A percentile compares a stretch with the other conserved stretches of the same genome.
phyloP scores from a whole-genome alignment of 2,888 invertebrate species.

The Xestia ashworthii region DNA sequence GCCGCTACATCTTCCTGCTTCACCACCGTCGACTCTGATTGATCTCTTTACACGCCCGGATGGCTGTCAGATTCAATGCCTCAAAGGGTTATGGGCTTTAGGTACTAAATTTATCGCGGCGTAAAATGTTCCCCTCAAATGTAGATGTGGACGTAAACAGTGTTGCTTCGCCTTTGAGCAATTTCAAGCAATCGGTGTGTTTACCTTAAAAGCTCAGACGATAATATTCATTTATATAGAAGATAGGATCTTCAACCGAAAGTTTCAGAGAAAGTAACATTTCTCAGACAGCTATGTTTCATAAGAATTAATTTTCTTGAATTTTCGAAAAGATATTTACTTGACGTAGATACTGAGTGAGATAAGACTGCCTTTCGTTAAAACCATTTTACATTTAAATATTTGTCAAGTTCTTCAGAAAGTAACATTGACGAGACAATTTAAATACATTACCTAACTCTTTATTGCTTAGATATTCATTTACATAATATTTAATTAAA shows the following conservation, averaged over 20 bases:
- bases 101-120: constrained; percentile 67
- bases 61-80: constrained; percentile 70
- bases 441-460: constrained; percentile 31
- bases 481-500: constrained; percentile 8
- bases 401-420: constrained; percentile 39
- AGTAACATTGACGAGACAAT: constrained; percentile 32
- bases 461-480: constrained; percentile 14
- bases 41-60: constrained; percentile 62
- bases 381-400: constrained; percentile 39
- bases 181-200: constrained; percentile 10
- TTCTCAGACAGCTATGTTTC: constrained; percentile 34
- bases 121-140: constrained; percentile 53
- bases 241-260: constrained; percentile 18
- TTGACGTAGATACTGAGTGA: constrained; percentile 45
- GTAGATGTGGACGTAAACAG: constrained; percentile 37
- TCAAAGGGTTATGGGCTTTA: constrained; percentile 74
- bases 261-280: constrained; percentile 38
- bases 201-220: constrained; percentile 15
- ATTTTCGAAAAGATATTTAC: constrained; percentile 39
- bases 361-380: constrained; percentile 45
- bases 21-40: constrained; percentile 51
- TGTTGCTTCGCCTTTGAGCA: constrained; percentile 20
- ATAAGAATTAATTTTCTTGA: constrained; percentile 41
- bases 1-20: constrained; percentile 34
- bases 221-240: constrained; percentile 25